Base-by-base conservation (phyloP, 2,113 vertebrate species). In the Neopipo cinnamomea region DNA sequence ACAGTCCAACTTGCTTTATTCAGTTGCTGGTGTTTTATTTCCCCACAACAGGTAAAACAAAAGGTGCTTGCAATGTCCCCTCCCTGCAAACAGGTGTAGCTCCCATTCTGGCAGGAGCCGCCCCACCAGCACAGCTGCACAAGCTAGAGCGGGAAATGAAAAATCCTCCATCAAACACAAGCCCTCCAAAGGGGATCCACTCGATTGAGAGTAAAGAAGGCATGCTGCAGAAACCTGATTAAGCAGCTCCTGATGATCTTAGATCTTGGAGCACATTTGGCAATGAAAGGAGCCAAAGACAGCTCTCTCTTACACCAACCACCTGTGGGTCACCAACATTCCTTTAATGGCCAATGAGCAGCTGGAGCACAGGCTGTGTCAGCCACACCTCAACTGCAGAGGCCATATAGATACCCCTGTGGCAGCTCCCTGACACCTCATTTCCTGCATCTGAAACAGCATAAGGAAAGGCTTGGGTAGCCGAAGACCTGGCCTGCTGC, bases 351-450 rank as follows among this genome's bases (percentile, higher is more conserved):
- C 58, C 21, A 63, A 41, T 0, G 1, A 71, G 41, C 55, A 78
- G 59, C 52, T 0, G 0, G 35, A 86, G 46, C 4, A 4, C 0
- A 2, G 28, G 37, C 59, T 39, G 15, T 22, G 18, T 33, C 30
- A 78, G 56, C 37, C 18, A 25, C 41, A 37, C 22, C 35, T 72
- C 15, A 2, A 2, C 8, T 35, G 33, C 11, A 39, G 47, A 81
- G 47, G 70, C 19, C 47, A 8, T 12, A 9, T 0, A 91, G 85
- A 61, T 85, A 68, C 12, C 35, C 3, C 0, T 7, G 6, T 9
- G 5, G 72, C 59, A 84, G 28, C 46, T 50, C 33, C 44, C 8
- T 58, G 33, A 31, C 24, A 55, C 68, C 21, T 62, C 33, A 20
- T 55, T 59, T 81, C 65, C 86, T 86, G 7, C 39, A 20, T 28